Evolutionary conservation across 2,797 vertebrate species (phyloP).

Genomic region (Mycteria americana): DNA sequence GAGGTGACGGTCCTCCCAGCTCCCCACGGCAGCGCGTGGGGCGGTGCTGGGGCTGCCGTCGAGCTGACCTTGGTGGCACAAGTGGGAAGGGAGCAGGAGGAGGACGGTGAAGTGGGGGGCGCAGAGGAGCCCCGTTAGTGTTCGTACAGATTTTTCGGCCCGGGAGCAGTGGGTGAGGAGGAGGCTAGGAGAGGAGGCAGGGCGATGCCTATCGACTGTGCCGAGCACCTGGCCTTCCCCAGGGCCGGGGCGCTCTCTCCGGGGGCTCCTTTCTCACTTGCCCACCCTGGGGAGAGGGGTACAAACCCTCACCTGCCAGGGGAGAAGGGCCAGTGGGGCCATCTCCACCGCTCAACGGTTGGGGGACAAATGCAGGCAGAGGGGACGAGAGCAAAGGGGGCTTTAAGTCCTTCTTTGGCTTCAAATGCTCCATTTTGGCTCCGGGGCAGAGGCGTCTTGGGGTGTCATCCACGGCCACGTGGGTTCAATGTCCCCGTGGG

Average conservation of each 20-base stretch:
- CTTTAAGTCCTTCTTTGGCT: background rate
- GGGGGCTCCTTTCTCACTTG: background rate
- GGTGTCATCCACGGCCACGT: accelerated
- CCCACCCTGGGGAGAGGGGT: too few species aligned
- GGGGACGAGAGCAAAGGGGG: too few species aligned
- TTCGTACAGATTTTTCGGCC: accelerated
- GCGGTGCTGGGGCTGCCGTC: background rate
- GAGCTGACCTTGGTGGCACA: background rate
- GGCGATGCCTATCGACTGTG: background rate
- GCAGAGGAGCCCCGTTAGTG: too few species aligned
- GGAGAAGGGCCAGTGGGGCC: background rate
- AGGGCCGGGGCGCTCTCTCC: too few species aligned
- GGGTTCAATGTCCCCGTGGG: accelerated
- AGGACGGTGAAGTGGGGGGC: background rate
- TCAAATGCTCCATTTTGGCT: background rate
- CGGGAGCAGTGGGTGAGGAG: background rate
- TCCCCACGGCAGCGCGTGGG: accelerated
- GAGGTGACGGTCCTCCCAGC: background rate
- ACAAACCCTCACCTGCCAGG: too few species aligned
- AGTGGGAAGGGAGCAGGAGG: background rate
- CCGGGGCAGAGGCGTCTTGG: accelerated
- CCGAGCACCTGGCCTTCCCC: background rate
- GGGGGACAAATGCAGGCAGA: background rate
- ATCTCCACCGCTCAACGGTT: accelerated
- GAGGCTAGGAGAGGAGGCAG: background rate